These are phyloP conservation scores for Xiphophorus hellerii DNA, from an alignment of 2,113 vertebrate genomes.

Conservation along the genomic window DNA sequence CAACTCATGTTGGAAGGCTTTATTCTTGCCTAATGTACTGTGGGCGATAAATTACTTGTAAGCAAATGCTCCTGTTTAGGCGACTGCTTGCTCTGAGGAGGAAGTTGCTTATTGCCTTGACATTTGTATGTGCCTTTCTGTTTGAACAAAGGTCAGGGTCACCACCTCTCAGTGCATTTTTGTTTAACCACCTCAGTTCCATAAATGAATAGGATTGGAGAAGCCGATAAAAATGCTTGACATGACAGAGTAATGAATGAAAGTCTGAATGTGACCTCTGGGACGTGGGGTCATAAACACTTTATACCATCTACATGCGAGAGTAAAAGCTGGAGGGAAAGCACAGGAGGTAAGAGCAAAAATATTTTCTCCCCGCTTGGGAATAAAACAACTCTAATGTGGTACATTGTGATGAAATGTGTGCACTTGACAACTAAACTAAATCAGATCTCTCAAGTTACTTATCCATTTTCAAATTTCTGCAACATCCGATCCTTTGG, in stretches of 20 bases:
- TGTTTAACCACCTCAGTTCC: constrained; percentile 71
- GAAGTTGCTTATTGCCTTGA: constrained; percentile 76
- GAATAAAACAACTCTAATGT: constrained; percentile 49
- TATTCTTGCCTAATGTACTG: constrained; percentile 24
- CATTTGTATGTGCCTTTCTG: constrained; percentile 70
- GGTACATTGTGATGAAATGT: constrained; percentile 55
- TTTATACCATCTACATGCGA: constrained; percentile 57
- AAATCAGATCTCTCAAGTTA: constrained; percentile 48
- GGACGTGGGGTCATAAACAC: constrained; percentile 74
- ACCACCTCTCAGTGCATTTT: constrained; percentile 68
- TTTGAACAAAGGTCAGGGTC: constrained; percentile 69
- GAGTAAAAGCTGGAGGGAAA: constrained; percentile 33
- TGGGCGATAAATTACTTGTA: constrained; percentile 58
- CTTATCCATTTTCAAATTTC: constrained; percentile 50
- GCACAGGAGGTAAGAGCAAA: constrained; percentile 36
- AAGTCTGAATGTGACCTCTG: constrained; percentile 63
- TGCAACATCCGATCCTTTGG: constrained; percentile 19
- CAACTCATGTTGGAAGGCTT: constrained; percentile 13
- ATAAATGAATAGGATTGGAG: constrained; percentile 64
- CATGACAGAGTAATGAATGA: constrained; percentile 70
- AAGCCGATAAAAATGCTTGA: constrained; percentile 71
- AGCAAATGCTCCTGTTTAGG: constrained; percentile 59
- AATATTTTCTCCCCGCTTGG: constrained; percentile 40
- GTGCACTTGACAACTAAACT: constrained; percentile 49
- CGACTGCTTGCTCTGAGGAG: constrained; percentile 56